Evolutionary conservation across 2,888 invertebrate species (phyloP).

Genomic region (Drosophila sordidapex): DNA sequence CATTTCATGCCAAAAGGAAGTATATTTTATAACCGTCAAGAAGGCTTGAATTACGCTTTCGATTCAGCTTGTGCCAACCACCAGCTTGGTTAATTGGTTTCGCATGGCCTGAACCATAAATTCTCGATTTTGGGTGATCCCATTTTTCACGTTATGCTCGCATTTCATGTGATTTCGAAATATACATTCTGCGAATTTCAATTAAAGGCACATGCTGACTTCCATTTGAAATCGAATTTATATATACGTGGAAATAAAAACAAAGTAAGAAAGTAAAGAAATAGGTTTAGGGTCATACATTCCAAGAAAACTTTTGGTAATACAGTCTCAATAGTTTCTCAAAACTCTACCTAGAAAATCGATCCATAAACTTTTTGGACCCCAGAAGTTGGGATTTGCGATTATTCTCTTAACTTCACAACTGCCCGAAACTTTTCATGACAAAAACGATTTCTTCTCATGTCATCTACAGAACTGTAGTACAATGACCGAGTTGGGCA

Average conservation of each 20-base stretch:
- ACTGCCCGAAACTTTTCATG: background rate
- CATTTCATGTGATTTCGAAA: background rate
- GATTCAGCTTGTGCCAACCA: background rate
- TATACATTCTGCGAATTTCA: background rate
- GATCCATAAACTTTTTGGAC: background rate
- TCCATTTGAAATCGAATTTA: background rate
- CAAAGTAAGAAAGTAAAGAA: background rate
- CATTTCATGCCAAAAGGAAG: conserved; percentile 6
- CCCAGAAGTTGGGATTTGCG: background rate
- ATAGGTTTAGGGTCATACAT: background rate
- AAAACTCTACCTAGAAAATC: background rate
- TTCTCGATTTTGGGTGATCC: conserved; percentile 12
- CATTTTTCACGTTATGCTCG: background rate
- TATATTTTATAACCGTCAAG: background rate
- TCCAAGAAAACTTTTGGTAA: background rate
- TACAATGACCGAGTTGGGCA: background rate
- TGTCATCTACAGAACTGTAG: background rate
- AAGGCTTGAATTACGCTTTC: conserved; percentile 2
- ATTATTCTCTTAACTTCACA: background rate
- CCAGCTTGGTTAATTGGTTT: conserved; percentile 3
- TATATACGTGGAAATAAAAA: background rate
- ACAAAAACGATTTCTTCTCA: background rate
- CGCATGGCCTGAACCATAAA: conserved; percentile 9
- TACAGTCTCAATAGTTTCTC: background rate
- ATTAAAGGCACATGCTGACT: background rate